Evolutionary conservation across 2,797 vertebrate genomes (phyloP).

Genomic region (Rhynchotus rufescens): DNA sequence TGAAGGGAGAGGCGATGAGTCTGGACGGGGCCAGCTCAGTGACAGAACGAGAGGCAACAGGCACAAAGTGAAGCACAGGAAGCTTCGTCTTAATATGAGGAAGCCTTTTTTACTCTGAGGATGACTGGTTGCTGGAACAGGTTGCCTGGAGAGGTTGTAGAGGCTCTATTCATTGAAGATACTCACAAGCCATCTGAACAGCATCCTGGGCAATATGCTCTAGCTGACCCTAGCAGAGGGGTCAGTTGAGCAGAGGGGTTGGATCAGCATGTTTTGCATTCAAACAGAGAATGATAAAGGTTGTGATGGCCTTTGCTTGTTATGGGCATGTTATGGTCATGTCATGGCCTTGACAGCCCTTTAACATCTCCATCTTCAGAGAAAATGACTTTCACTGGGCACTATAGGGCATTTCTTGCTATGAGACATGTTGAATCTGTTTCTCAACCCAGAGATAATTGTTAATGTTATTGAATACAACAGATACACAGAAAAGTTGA

Average conservation of each 20-base stretch:
- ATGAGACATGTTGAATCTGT: not conserved
- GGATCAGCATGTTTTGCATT: not conserved
- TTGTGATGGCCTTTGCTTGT: not conserved
- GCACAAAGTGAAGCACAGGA: not conserved
- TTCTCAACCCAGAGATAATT: not conserved
- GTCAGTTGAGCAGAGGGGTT: no score
- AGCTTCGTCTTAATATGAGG: not conserved
- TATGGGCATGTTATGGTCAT: not conserved
- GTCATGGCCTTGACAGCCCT: not conserved
- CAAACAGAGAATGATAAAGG: not conserved
- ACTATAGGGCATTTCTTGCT: not conserved
- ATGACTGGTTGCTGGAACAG: not conserved
- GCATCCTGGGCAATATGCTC: not conserved
- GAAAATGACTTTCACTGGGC: not conserved
- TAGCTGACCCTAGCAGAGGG: not conserved
- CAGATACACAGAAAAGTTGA: not conserved
- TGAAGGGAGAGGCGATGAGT: not conserved
- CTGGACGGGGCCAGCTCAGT: not conserved
- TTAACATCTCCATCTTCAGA: not conserved
- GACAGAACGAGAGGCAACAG: not conserved
- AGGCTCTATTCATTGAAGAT: not conserved
- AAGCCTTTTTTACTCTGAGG: not conserved
- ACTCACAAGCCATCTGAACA: no score
- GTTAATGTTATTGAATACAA: not conserved
- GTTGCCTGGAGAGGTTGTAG: not conserved